Evolutionary conservation across 2,888 invertebrate genomes (phyloP), one percentile per base, ranked within the genome.

Genomic region (Frankliniella fusca): DNA sequence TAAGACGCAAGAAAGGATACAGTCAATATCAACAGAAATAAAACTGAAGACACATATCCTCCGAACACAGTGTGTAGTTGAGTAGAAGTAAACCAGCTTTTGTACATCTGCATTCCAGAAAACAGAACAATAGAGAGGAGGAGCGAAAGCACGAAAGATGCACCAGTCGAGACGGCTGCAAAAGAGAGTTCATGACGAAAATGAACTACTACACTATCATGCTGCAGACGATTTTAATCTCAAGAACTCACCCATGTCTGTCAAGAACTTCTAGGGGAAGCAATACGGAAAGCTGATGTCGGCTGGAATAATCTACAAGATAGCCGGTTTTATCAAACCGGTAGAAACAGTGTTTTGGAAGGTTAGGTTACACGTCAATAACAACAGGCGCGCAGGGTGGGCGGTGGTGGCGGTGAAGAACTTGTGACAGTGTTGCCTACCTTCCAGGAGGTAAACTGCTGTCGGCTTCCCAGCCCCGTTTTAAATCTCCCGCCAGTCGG

Each of bases 71-170:
- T 97, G 85, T 94, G 93, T 61, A 95, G 88, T 86, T 97, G 96
- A 3, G 95, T 93, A 48, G 93, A 93, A 81, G 93, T 91, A 82
- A 98, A 89, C 90, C 94, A 92, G 23, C 92, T 92, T 86, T 93
- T 94, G 87, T 96, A 97, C 90, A 97, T 94, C 89, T 97, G 97
- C 94, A 98, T 95, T 82, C 94, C 94, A 85, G 96, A 97, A 89
- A 97, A 96, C 86, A 97, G 90, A 12, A 97, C 90, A 54, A 97
- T 91, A 12, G 95, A 92, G 85, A 97, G 88, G 85, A 97, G 94
- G 65, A 93, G 91, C 0, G 97, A 94, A 85, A 97, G 88, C 81
- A 93, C 89, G 85, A 95, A 93, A 15, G 95, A 95, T 85, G 93
- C 92, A 87, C 92, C 92, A 87, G 93, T 93, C 84, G 93, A 92